phyloP scores from a whole-genome alignment of 2,797 vertebrate species.

The Spea hammondii region DNA sequence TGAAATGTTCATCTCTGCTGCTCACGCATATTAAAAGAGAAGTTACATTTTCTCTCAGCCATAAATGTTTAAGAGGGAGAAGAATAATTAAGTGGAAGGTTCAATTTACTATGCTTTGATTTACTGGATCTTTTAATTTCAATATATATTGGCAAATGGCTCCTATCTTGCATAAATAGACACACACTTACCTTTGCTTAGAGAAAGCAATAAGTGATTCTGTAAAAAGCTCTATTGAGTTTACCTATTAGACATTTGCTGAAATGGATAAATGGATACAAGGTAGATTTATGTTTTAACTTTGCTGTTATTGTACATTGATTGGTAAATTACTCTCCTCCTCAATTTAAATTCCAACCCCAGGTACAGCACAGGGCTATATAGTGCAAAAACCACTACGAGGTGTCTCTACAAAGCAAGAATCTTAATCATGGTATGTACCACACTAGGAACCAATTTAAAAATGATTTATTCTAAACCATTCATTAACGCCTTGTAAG shows the following conservation, averaged over 20 bases:
- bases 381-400: constrained; percentile 26
- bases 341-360: constrained; percentile 34
- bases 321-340: constrained; percentile 46
- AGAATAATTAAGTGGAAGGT: constrained; percentile 10
- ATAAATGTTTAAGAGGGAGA: constrained; percentile 8
- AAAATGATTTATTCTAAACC: constrained; percentile 50
- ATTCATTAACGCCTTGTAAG: constrained; percentile 45
- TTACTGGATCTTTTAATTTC: constrained; percentile 35
- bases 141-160: constrained; percentile 28
- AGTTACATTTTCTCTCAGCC: neutral
- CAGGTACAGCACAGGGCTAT: constrained; percentile 8
- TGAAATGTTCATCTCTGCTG: constrained; percentile 10
- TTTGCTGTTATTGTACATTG: constrained; percentile 44
- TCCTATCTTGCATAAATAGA: constrained; percentile 40
- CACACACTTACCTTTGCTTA: constrained; percentile 21
- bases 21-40: constrained; percentile 29
- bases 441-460: constrained; percentile 51
- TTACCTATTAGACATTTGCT: constrained; percentile 38
- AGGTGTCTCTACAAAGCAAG: constrained; percentile 34
- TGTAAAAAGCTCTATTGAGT: constrained; percentile 19
- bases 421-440: constrained; percentile 45
- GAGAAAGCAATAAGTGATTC: constrained; percentile 33
- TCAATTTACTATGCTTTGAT: constrained; percentile 27
- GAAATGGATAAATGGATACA: constrained; percentile 32
- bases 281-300: constrained; percentile 38